Evolutionary conservation across 2,113 vertebrate species (phyloP).

Genomic region (Alouatta palliata): DNA sequence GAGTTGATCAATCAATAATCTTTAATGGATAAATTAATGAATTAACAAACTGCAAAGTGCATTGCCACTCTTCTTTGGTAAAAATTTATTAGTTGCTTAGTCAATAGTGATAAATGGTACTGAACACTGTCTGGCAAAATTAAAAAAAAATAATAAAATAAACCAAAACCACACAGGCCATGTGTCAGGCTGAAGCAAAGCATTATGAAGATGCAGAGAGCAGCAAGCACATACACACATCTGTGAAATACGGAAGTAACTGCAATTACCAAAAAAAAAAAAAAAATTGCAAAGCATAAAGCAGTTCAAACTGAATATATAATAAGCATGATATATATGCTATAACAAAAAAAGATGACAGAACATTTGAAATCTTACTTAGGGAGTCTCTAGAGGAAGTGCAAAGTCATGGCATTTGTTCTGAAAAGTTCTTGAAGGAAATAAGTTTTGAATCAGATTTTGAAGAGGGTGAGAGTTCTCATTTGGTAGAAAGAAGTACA

Average conservation of each 20-base stretch:
- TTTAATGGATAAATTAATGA: background rate
- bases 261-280: background rate
- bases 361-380: slow-evolving; percentile 41
- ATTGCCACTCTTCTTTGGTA: background rate
- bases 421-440: slow-evolving; percentile 24
- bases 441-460: slow-evolving; percentile 22
- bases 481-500: background rate
- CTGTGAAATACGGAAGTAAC: background rate
- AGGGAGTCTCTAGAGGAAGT: background rate
- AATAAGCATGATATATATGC: background rate
- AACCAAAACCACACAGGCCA: background rate
- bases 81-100: slow-evolving; percentile 41
- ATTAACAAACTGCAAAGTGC: background rate
- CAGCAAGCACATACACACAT: background rate
- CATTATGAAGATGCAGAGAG: background rate
- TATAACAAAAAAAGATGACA: background rate
- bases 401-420: background rate
- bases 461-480: background rate
- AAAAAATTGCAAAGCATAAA: background rate
- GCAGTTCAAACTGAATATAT: background rate
- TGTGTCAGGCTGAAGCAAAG: background rate
- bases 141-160: background rate
- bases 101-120: slow-evolving; percentile 35
- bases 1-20: slow-evolving; percentile 33
- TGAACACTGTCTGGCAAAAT: background rate